Percentiles rank a stretch among this genome's conserved stretches.
Conservation (phyloP, 2,797 vertebrate species). For the Emys orbicularis region DNA sequence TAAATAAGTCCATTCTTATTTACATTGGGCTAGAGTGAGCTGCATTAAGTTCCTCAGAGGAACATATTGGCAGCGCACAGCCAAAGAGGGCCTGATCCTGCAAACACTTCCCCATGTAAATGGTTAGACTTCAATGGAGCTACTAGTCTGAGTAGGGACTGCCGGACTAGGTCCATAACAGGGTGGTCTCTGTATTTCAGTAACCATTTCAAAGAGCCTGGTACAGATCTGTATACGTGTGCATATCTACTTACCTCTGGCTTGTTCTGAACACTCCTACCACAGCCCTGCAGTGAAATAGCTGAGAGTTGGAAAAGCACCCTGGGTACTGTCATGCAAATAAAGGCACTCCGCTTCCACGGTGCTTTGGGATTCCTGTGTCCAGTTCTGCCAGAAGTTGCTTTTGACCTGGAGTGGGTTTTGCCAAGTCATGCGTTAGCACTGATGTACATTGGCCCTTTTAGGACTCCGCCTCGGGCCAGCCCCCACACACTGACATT, state of each 20-base stretch:
- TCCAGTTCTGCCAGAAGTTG: neutral
- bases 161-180: neutral
- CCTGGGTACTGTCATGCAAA: neutral
- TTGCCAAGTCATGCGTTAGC: accelerated
- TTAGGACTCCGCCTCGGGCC: neutral
- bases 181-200: neutral
- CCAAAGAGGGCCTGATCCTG: neutral
- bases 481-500: neutral
- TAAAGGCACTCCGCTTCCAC: accelerated
- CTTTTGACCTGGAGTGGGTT: neutral
- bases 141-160: neutral
- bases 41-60: neutral
- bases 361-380: neutral
- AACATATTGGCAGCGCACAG: neutral
- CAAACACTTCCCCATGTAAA: neutral
- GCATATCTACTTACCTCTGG: neutral
- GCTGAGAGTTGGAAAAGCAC: neutral
- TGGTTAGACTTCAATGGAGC: neutral
- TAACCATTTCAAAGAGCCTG: neutral
- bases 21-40: neutral
- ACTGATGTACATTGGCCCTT: neutral
- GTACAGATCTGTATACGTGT: neutral
- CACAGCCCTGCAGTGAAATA: neutral
- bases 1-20: neutral
- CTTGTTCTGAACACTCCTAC: neutral